phyloP scores from a whole-genome alignment of 2,888 invertebrate species.

The Odontocolon sp. region DNA sequence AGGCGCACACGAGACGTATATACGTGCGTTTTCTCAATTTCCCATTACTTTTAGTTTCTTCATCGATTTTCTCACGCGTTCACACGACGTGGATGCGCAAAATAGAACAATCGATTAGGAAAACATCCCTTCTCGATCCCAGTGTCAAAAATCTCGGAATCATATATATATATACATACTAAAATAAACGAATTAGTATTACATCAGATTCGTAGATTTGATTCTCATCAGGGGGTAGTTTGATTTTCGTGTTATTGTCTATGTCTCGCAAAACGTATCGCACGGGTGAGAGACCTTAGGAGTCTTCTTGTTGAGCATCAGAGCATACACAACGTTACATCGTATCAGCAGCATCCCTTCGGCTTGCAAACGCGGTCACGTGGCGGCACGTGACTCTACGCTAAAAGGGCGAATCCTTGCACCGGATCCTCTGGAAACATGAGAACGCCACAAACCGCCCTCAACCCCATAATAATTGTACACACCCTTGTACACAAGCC shows the following conservation, averaged over 20 bases:
- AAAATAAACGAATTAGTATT: slow-evolving; percentile 50
- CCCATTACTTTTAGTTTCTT: not conserved
- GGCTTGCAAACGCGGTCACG: slow-evolving; percentile 49
- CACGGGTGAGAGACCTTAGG: slow-evolving; percentile 18
- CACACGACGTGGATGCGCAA: not conserved
- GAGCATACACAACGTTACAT: not conserved
- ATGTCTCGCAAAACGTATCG: slow-evolving; percentile 25
- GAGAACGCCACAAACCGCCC: slow-evolving; percentile 54
- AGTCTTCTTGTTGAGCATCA: slow-evolving; percentile 16
- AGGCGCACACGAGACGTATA: slow-evolving; percentile 12
- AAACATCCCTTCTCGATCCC: not conserved
- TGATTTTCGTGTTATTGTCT: not conserved
- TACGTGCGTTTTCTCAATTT: slow-evolving; percentile 17
- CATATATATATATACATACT: not conserved
- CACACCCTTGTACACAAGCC: slow-evolving; percentile 46
- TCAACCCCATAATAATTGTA: slow-evolving; percentile 63
- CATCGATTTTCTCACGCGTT: slow-evolving; percentile 10
- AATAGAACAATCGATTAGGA: slow-evolving; percentile 3
- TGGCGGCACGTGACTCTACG: slow-evolving; percentile 47
- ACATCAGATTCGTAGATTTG: slow-evolving; percentile 45
- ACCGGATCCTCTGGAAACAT: slow-evolving; percentile 26
- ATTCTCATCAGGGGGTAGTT: not conserved
- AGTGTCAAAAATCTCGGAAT: not conserved
- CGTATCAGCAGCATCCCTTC: slow-evolving; percentile 9
- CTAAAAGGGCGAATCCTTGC: not conserved